Percentiles rank a stretch among this genome's conserved stretches.
Conservation (phyloP, 2,797 vertebrate species). For the Thaleichthys pacificus region DNA sequence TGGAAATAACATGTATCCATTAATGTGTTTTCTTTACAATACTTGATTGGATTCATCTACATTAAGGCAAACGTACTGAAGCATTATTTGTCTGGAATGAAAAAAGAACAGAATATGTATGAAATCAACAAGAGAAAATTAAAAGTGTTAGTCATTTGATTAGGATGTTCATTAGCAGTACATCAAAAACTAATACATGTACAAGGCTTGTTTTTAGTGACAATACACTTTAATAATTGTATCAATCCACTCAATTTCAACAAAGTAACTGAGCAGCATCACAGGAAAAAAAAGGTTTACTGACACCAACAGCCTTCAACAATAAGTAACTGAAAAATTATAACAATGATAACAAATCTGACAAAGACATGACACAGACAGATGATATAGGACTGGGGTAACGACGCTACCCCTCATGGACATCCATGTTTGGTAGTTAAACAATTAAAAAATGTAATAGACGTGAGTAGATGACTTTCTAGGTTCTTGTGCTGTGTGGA, state of each 20-base stretch:
- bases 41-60: conserved; percentile 81
- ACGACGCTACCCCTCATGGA: conserved; percentile 37
- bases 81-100: conserved; percentile 80
- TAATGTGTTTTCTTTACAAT: conserved; percentile 83
- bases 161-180: conserved; percentile 78
- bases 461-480: conserved; percentile 52
- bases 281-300: conserved; percentile 59
- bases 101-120: conserved; percentile 74
- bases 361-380: conserved; percentile 32
- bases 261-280: conserved; percentile 63
- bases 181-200: conserved; percentile 79
- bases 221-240: conserved; percentile 79
- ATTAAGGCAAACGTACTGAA: conserved; percentile 94
- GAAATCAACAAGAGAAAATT: conserved; percentile 63
- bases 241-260: conserved; percentile 70
- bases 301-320: conserved; percentile 67
- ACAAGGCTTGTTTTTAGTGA: conserved; percentile 80
- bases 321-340: conserved; percentile 56
- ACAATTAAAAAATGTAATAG: conserved; percentile 49
- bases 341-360: conserved; percentile 33
- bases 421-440: conserved; percentile 34
- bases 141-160: conserved; percentile 69
- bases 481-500: conserved; percentile 61
- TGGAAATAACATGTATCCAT: conserved; percentile 61
- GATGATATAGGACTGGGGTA: conserved; percentile 27